These are phyloP conservation scores for Laterallus jamaicensis DNA, from an alignment of 2,113 vertebrate genomes.

Conservation along the genomic window DNA sequence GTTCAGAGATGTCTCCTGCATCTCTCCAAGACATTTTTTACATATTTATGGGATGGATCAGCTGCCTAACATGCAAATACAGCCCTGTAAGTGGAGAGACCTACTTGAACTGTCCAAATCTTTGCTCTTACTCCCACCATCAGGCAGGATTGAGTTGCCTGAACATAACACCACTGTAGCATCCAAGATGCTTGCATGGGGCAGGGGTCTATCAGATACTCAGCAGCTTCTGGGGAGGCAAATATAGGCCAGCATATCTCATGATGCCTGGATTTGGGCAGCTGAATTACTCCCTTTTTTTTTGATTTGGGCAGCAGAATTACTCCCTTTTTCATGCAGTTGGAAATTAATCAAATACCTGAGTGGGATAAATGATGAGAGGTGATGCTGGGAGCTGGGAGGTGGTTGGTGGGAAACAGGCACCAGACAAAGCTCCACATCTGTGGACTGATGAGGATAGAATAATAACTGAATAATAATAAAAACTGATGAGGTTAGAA, in stretches of 20 bases:
- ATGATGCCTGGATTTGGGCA: background rate
- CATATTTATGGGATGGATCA: background rate
- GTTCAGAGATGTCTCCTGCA: background rate
- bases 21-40: background rate
- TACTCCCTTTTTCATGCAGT: background rate
- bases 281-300: background rate
- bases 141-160: background rate
- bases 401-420: background rate
- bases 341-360: background rate
- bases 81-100: background rate
- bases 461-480: too few relatives aligned
- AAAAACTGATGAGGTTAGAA: background rate
- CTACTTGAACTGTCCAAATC: background rate
- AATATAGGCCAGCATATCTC: background rate
- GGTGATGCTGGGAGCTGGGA: rapidly evolving
- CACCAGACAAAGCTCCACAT: background rate
- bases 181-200: background rate
- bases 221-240: background rate
- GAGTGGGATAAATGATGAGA: background rate
- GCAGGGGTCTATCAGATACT: background rate
- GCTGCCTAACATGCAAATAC: background rate
- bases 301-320: background rate
- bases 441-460: too few relatives aligned
- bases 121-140: background rate
- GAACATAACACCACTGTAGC: background rate